Base-by-base conservation (phyloP, 2,113 vertebrate species). In the Thamnaconus septentrionalis region DNA sequence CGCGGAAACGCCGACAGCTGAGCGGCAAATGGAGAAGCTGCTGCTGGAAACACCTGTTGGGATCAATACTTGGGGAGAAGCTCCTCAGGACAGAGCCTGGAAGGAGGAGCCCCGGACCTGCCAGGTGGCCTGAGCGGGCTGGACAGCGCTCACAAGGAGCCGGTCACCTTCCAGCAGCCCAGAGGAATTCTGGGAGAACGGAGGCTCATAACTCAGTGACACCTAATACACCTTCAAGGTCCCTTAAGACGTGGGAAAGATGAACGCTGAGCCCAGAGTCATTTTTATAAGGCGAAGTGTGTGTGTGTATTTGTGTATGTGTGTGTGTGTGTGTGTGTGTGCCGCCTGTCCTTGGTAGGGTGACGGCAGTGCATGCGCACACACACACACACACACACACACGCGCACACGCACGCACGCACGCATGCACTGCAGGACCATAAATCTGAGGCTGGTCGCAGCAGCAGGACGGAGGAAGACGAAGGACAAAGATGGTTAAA, bases 371-470 rank as follows among this genome's bases (percentile, higher is more conserved):
- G 56, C 43, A 45, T 9, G 43, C 56, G 12, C 41, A 46, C 57
- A 41, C 59, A 56, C 52, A 45, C 51, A 1, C 47, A 31, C 18
- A 31, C 18, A 31, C 18, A 31, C 18, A 31, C 18, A 31, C 18
- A 31, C 18, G 2, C 18, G 2, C 18, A 31, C 18, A 31, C 18
- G 2, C 18, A 31, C 18, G 2, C 18, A 31, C 18, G 2, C 18
- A 31, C 18, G 18, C 18, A 31, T 2, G 18, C 18, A 3, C 74
- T 63, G 74, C 79, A 73, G 76, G 61, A 64, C 55, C 51, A 80
- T 78, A 80, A 75, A 78, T 85, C 62, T 56, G 55, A 74, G 61
- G 57, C 64, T 18, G 67, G 0, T 8, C 44, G 43, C 40, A 44
- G 46, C 31, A 31, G 18, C 18, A 31, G 43, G 10, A 49, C 40